Conservation (phyloP, 2,113 vertebrate species). For the Clinocottus analis region DNA sequence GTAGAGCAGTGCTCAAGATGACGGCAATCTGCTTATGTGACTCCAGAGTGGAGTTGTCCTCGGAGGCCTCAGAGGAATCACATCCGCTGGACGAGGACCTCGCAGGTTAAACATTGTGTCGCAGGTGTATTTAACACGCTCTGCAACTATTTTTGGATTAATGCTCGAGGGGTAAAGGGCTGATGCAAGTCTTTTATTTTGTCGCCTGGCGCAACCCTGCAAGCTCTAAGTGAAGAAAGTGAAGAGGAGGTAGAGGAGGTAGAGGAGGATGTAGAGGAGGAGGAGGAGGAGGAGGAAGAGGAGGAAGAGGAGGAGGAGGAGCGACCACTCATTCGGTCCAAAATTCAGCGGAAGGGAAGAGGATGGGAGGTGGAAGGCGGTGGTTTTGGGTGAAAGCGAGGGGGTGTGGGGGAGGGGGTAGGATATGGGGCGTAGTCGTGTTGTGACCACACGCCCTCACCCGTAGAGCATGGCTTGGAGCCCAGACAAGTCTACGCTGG, state of each 20-base stretch:
- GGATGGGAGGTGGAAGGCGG: constrained; percentile 35
- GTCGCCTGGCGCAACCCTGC: background rate
- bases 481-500: constrained; percentile 70
- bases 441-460: constrained; percentile 73
- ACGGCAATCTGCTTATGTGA: constrained; percentile 82
- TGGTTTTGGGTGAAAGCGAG: constrained; percentile 13
- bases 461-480: constrained; percentile 72
- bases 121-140: background rate
- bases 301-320: background rate
- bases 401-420: background rate
- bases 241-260: background rate
- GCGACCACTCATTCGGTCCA: background rate
- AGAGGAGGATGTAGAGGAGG: background rate
- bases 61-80: constrained; percentile 47
- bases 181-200: background rate
- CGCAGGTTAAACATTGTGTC: constrained; percentile 7
- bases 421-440: constrained; percentile 35
- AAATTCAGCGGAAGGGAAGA: constrained; percentile 26
- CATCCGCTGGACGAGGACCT: background rate
- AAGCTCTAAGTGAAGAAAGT: background rate
- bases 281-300: constrained; percentile 3
- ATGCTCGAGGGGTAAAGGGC: background rate
- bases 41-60: constrained; percentile 70
- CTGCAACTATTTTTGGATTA: background rate
- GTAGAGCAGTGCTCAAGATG: constrained; percentile 74